Conservation (phyloP, 2,797 vertebrate species). For the Morus bassanus region DNA sequence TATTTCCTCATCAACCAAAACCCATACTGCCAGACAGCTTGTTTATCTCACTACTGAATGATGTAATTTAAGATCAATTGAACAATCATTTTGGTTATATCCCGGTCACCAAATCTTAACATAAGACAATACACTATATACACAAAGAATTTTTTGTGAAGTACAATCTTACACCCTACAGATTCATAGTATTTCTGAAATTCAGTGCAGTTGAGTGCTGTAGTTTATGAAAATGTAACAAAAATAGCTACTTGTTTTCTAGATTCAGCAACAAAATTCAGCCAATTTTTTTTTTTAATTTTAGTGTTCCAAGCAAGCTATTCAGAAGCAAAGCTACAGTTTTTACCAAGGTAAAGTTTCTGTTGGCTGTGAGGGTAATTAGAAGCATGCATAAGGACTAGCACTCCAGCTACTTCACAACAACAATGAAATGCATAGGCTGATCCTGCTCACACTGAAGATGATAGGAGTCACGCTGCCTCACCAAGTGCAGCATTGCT, state of each 20-base stretch:
- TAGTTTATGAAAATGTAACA: not conserved
- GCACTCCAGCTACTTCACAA: not conserved
- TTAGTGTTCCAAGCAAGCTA: not conserved
- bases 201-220: not conserved
- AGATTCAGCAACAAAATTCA: not conserved
- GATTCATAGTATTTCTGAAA: not conserved
- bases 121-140: not conserved
- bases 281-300: not conserved
- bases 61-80: conserved; percentile 15
- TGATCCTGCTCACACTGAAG: not conserved
- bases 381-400: not conserved
- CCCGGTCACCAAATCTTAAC: not conserved
- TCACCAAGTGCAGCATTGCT: not conserved
- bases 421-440: not conserved
- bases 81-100: not conserved
- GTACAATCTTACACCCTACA: not conserved
- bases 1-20: conserved; percentile 3
- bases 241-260: not conserved
- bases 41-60: not conserved
- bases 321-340: not conserved
- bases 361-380: not conserved
- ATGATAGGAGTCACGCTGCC: not conserved
- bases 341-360: not conserved
- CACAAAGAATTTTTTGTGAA: not conserved
- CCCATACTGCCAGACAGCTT: not conserved